Conservation (phyloP, 2,113 vertebrate genomes). For the Megalops atlanticus region DNA sequence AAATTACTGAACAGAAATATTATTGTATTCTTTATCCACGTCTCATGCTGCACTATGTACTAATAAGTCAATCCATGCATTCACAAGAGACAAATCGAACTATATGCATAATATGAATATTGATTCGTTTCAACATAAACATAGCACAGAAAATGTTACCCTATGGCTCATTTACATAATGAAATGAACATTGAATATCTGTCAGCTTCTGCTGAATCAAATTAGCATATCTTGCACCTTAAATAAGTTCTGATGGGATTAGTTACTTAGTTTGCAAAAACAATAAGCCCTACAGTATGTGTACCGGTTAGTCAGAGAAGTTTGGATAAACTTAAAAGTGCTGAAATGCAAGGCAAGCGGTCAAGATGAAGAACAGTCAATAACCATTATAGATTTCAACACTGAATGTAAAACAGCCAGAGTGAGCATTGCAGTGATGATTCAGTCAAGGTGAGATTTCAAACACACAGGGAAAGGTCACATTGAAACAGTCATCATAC, state of each 20-base stretch:
- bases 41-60: not conserved
- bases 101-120: conserved; percentile 41
- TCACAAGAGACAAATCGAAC: conserved; percentile 4
- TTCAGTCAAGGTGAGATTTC: not conserved
- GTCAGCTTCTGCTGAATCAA: conserved; percentile 44
- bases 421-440: too few species aligned
- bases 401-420: not conserved
- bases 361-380: not conserved
- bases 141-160: conserved; percentile 45
- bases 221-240: conserved; percentile 54
- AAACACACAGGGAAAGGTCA: not conserved
- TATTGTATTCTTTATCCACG: conserved; percentile 9
- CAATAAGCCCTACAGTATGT: not conserved
- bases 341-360: not conserved
- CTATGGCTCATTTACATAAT: conserved; percentile 45
- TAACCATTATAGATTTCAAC: not conserved
- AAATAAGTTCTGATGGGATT: conserved; percentile 47
- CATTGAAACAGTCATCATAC: not conserved
- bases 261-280: conserved; percentile 49
- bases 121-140: conserved; percentile 45
- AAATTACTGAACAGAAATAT: too few species aligned
- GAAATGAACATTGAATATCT: conserved; percentile 57
- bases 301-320: not conserved
- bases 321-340: not conserved
- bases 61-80: conserved; percentile 3